Evolutionary conservation across 2,888 invertebrate species (phyloP), one percentile per base, ranked within the genome.

Genomic region (Blastobasis adustella): DNA sequence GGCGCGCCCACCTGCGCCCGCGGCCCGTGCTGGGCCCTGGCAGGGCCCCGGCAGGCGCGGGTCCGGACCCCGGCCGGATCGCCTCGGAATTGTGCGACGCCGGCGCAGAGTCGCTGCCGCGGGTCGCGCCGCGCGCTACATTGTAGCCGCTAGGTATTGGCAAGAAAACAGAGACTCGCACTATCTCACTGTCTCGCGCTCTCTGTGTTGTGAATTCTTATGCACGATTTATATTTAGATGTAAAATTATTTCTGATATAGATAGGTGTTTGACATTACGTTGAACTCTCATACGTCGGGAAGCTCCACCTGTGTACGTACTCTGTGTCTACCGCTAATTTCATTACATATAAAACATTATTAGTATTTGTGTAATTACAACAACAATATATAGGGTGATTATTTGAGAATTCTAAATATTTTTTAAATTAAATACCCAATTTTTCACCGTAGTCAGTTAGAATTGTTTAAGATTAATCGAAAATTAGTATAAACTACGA

Each of bases 211-310:
- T 87, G 84, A 85, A 87, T 87, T 87, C 86, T 86, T 86, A 85
- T 85, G 86, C 85, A 83, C 76, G 79, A 78, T 82, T 82, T 86
- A 87, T 83, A 85, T 85, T 85, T 87, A 87, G 87, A 78, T 57
- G 70, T 72, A 78, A 84, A 85, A 86, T 87, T 87, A 86, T 87
- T 87, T 87, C 85, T 83, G 86, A 84, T 85, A 85, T 84, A 86
- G 85, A 86, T 87, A 86, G 85, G 86, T 86, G 86, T 86, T 87
- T 87, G 87, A 86, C 87, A 87, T 87, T 86, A 87, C 86, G 86
- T 85, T 87, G 87, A 87, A 87, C 87, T 87, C 86, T 85, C 84
- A 86, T 85, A 83, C 84, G 83, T 81, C 78, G 83, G 84, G 80
- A 77, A 79, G 78, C 66, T 85, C 83, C 84, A 86, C 86, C 87